Base-by-base conservation (phyloP, 2,888 invertebrate species). In the Atrina japonica region DNA sequence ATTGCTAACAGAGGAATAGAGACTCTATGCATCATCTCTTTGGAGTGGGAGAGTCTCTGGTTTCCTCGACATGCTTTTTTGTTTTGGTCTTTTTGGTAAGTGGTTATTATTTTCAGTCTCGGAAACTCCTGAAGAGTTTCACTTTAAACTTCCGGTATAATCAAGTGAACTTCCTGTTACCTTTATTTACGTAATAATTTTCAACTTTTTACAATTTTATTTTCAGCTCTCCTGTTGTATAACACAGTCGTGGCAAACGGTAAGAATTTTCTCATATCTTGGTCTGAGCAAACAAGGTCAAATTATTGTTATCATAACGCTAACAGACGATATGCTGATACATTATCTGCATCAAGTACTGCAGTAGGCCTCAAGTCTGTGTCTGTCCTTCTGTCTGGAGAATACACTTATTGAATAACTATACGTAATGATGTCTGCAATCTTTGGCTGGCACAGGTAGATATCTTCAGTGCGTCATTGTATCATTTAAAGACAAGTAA, bases 61-160 rank as follows among this genome's bases (percentile, higher is more conserved):
- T 77, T 78, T 71, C 77, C 73, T 73, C 81, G 84, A 80, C 76
- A 85, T 84, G 85, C 81, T 85, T 70, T 82, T 83, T 81, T 83
- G 83, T 77, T 83, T 83, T 83, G 82, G 84, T 70, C 80, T 80
- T 29, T 80, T 83, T 81, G 85, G 85, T 85, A 81, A 82, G 81
- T 78, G 27, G 30, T 7, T 35, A 35, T 35, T 35, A 35, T 35
- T 35, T 35, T 5, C 35, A 35, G 35, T 35, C 35, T 35, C 35
- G 35, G 35, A 35, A 35, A 35, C 35, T 35, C 35, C 35, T 35
- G 35, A 35, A 35, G 47, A 30, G 58, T 67, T 76, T 76, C 43
- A 64, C 67, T 59, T 40, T 64, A 27, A 43, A 75, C 76, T 81
- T 81, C 77, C 77, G 78, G 76, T 76, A 66, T 77, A 45, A 55